Conservation (phyloP, 1,140 invertebrate genomes). For the Drosophila kurseongensis region DNA sequence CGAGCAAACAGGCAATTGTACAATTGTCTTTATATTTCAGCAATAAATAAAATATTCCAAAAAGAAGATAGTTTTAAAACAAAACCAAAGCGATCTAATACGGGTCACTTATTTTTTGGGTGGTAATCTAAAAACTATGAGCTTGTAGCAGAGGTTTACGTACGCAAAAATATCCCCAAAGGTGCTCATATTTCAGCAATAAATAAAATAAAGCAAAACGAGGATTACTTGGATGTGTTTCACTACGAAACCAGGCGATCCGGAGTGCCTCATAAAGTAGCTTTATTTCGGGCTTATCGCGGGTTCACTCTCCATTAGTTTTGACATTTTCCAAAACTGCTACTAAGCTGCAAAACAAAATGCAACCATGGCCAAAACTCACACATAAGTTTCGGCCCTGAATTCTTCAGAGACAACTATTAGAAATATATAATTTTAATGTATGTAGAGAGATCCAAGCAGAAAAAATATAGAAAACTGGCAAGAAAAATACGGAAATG, state of each 20-base stretch:
- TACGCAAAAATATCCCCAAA: not conserved
- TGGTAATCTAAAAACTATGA: not conserved
- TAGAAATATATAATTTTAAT: constrained; percentile 44
- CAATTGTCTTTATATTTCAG: not conserved
- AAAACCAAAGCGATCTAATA: not conserved
- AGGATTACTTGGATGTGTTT: constrained; percentile 12
- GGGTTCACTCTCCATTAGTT: constrained; percentile 14
- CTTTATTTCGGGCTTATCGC: constrained; percentile 24
- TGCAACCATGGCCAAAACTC: constrained; percentile 20
- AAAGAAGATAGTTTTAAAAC: not conserved
- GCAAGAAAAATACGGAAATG: constrained; percentile 47
- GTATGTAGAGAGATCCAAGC: constrained; percentile 22
- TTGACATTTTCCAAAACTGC: constrained; percentile 4
- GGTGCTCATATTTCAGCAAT: not conserved
- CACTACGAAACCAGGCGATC: not conserved
- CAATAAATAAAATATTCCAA: not conserved
- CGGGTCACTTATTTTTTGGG: not conserved
- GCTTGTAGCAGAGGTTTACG: not conserved
- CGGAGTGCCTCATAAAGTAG: constrained; percentile 18
- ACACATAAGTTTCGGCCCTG: constrained; percentile 30
- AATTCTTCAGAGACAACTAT: constrained; percentile 43
- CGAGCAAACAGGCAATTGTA: too few relatives aligned
- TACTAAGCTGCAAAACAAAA: constrained; percentile 7
- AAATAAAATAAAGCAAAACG: constrained; percentile 18
- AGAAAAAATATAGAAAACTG: constrained; percentile 23